Conservation (phyloP, 1,140 invertebrate genomes). For the Drosophila pectinifera region DNA sequence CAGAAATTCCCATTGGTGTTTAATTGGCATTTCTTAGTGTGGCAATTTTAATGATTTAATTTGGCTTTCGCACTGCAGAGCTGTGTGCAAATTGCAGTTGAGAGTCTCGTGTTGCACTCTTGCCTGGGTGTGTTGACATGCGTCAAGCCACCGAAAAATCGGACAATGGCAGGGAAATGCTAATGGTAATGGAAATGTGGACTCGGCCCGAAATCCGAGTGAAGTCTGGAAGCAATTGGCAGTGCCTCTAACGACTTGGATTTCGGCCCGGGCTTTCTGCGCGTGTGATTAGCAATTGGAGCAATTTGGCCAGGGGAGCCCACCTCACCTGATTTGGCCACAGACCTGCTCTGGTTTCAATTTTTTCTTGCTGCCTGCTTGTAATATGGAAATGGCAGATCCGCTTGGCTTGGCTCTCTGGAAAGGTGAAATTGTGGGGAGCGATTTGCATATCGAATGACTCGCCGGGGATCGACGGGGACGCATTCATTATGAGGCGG, state of each 20-base stretch:
- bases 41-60: slow-evolving; percentile 69
- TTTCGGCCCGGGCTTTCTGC: slow-evolving; percentile 18
- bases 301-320: slow-evolving; percentile 31
- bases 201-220: slow-evolving; percentile 7
- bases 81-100: slow-evolving; percentile 48
- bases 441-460: slow-evolving; percentile 40
- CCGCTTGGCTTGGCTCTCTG: not conserved
- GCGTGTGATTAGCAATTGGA: slow-evolving; percentile 53
- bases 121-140: slow-evolving; percentile 54
- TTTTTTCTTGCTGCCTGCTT: not conserved
- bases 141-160: slow-evolving; percentile 53
- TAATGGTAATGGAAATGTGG: slow-evolving; percentile 32
- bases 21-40: slow-evolving; percentile 71
- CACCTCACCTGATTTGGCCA: slow-evolving; percentile 9
- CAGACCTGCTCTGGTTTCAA: slow-evolving; percentile 15
- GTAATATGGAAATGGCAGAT: slow-evolving; percentile 34
- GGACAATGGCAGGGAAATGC: slow-evolving; percentile 49
- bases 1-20: slow-evolving; percentile 62
- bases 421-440: slow-evolving; percentile 32
- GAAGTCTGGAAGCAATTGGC: slow-evolving; percentile 42
- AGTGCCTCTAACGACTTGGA: slow-evolving; percentile 48
- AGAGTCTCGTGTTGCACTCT: slow-evolving; percentile 32
- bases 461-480: slow-evolving; percentile 10
- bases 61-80: slow-evolving; percentile 17
- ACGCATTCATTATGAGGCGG: slow-evolving; percentile 18